These are phyloP conservation scores for mouse (Mus musculus) DNA, from an alignment of 2,113 vertebrate genomes.

Conservation along the genomic window GRCm39 chr17:9797501-9798000, in stretches of 20 bases:
- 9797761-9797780: no score
- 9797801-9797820: background rate
- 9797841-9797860: background rate
- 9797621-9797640: no score
- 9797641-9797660: background rate
- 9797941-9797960: background rate
- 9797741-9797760: background rate
- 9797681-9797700: background rate
- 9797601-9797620: background rate
- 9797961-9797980: background rate
- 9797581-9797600: background rate
- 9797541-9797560: background rate
- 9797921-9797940: background rate
- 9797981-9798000: background rate
- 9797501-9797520: background rate
- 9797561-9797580: accelerated
- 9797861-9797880: background rate
- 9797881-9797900: background rate
- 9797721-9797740: background rate
- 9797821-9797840: background rate
- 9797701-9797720: background rate
- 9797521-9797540: background rate
- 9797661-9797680: background rate
- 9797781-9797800: background rate
- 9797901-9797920: background rate